A percentile compares a stretch with the other conserved stretches of the same genome.
phyloP scores from a whole-genome alignment of 2,888 invertebrate species.

The Entomobrya multifasciata region DNA sequence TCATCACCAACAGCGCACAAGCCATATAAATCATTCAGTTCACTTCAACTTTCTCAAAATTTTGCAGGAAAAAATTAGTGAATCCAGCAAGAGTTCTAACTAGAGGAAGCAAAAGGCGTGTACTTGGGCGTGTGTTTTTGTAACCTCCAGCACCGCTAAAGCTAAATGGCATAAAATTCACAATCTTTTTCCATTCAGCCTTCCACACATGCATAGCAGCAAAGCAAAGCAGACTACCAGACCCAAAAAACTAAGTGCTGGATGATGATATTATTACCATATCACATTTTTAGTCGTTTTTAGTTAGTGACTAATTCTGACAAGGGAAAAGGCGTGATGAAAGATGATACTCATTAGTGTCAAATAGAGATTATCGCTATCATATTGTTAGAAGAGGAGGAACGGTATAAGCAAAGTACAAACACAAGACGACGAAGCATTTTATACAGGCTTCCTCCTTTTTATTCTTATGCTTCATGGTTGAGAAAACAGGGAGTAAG shows the following conservation, averaged over 20 bases:
- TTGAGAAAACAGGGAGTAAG: conserved; percentile 16
- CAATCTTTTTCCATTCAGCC: too few relatives aligned
- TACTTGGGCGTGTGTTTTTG: neutral
- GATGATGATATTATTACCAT: conserved; percentile 2
- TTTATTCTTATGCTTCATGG: conserved; percentile 19
- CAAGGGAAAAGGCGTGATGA: conserved; percentile 66
- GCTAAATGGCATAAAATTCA: neutral
- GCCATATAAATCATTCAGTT: conserved; percentile 41
- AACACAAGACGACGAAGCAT: conserved; percentile 17
- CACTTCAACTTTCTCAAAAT: conserved; percentile 5
- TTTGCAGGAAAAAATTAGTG: conserved; percentile 3
- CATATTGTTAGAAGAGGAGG: conserved; percentile 46
- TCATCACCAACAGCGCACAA: neutral
- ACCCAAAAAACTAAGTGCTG: conserved; percentile 14
- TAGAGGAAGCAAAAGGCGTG: conserved; percentile 7
- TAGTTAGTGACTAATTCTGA: conserved; percentile 61
- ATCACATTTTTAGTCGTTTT: conserved; percentile 39
- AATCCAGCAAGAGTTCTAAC: neutral
- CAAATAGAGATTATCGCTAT: conserved; percentile 68
- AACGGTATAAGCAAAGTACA: neutral
- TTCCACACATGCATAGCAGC: too few relatives aligned
- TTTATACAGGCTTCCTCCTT: conserved; percentile 12
- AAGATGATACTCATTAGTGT: conserved; percentile 76
- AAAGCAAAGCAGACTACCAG: neutral
- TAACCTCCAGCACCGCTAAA: neutral